These are phyloP conservation scores for Dufourea novaeangliae DNA, from an alignment of 1,140 invertebrate species.

Conservation along the genomic window DNA sequence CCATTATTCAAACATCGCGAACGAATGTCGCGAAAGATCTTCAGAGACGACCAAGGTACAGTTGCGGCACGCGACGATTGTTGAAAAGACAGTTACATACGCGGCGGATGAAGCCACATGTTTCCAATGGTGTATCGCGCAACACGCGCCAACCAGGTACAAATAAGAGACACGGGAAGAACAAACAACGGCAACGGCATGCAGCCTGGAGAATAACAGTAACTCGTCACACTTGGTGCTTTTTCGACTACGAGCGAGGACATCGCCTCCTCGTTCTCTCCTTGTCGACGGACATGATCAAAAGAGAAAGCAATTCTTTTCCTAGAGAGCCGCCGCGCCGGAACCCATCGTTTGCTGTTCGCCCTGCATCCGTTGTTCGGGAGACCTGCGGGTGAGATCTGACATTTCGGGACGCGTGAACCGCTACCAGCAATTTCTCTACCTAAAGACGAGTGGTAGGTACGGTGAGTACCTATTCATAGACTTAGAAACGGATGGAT, in stretches of 20 bases:
- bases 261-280: slow-evolving; percentile 36
- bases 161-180: slow-evolving; percentile 65
- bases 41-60: neutral
- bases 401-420: neutral
- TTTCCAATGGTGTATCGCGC: slow-evolving; percentile 22
- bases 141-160: slow-evolving; percentile 24
- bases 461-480: too few relatives aligned
- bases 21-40: too few relatives aligned
- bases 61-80: slow-evolving; percentile 27
- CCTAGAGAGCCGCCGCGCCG: neutral
- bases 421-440: too few relatives aligned
- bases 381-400: neutral
- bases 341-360: neutral
- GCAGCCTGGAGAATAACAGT: slow-evolving; percentile 79
- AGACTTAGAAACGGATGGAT: neutral
- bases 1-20: too few relatives aligned
- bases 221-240: slow-evolving; percentile 79
- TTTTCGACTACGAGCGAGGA: slow-evolving; percentile 72
- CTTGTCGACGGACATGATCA: slow-evolving; percentile 25
- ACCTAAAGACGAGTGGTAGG: too few relatives aligned
- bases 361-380: neutral
- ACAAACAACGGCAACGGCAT: slow-evolving; percentile 75
- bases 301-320: slow-evolving; percentile 55
- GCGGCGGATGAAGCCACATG: slow-evolving; percentile 20
- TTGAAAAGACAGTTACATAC: slow-evolving; percentile 31